These are phyloP conservation scores for Sinocyclocheilus anshuiensis DNA, from an alignment of 2,113 vertebrate genomes.

Conservation along the genomic window DNA sequence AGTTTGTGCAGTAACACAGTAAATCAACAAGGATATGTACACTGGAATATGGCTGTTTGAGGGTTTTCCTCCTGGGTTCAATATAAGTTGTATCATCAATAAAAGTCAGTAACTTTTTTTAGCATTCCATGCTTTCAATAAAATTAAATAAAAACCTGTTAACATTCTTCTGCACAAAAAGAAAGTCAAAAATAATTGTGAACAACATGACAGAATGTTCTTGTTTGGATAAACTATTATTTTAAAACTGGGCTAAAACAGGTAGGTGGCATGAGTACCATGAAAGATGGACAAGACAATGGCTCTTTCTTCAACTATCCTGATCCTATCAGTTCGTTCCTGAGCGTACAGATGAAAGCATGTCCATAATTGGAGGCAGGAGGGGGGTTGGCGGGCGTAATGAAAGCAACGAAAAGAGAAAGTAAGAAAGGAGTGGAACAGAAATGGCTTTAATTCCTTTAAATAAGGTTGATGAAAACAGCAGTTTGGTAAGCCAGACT, in stretches of 20 bases:
- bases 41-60: not conserved
- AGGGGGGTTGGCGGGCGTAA: constrained; percentile 67
- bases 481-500: constrained; percentile 44
- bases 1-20: not conserved
- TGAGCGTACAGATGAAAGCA: constrained; percentile 77
- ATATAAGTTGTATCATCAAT: not conserved
- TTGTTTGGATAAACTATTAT: not conserved
- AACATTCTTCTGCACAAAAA: not conserved
- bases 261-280: constrained; percentile 48
- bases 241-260: constrained; percentile 30
- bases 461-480: constrained; percentile 75
- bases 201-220: constrained; percentile 5
- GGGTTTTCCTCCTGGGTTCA: not conserved
- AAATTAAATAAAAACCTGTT: not conserved
- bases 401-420: constrained; percentile 66
- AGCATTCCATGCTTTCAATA: too few species aligned
- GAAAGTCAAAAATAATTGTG: not conserved
- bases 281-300: constrained; percentile 65
- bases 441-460: constrained; percentile 74
- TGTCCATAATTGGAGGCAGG: constrained; percentile 74
- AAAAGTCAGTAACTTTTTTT: not conserved
- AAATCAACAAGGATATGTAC: not conserved
- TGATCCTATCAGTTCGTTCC: constrained; percentile 79
- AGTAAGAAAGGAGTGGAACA: constrained; percentile 65
- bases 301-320: constrained; percentile 77